These are phyloP conservation scores for Bufo bufo DNA, from an alignment of 2,113 vertebrate species.

Conservation along the genomic window DNA sequence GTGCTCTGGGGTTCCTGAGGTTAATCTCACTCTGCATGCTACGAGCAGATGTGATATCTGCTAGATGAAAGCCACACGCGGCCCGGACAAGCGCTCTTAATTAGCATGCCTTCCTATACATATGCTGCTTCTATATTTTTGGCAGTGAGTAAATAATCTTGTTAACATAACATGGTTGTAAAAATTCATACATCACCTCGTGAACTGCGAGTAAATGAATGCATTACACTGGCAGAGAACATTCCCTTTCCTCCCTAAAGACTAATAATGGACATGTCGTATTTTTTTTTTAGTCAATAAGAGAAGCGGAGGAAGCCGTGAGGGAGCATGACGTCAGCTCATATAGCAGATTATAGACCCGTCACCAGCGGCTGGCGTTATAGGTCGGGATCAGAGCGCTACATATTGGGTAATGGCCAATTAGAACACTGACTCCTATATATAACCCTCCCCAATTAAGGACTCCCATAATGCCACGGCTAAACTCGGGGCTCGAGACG, in stretches of 20 bases:
- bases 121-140: conserved; percentile 42
- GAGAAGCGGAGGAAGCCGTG: conserved; percentile 20
- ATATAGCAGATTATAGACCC: conserved; percentile 33
- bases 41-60: conserved; percentile 34
- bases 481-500: neutral
- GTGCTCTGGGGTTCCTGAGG: neutral
- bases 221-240: conserved; percentile 27
- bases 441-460: conserved; percentile 27
- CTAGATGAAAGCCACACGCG: neutral
- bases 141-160: conserved; percentile 51
- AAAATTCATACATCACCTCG: conserved; percentile 49
- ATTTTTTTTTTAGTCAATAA: conserved; percentile 39
- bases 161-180: conserved; percentile 45
- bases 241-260: conserved; percentile 31
- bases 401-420: conserved; percentile 40
- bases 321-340: conserved; percentile 25
- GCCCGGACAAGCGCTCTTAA: conserved; percentile 21
- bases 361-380: conserved; percentile 23
- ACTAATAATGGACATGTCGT: conserved; percentile 46
- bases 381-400: conserved; percentile 20
- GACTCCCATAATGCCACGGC: conserved; percentile 39
- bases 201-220: conserved; percentile 47
- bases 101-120: conserved; percentile 44
- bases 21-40: conserved; percentile 17
- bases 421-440: conserved; percentile 31